Evolutionary conservation across 2,113 vertebrate species (phyloP).

Genomic region (Microcebus murinus): DNA sequence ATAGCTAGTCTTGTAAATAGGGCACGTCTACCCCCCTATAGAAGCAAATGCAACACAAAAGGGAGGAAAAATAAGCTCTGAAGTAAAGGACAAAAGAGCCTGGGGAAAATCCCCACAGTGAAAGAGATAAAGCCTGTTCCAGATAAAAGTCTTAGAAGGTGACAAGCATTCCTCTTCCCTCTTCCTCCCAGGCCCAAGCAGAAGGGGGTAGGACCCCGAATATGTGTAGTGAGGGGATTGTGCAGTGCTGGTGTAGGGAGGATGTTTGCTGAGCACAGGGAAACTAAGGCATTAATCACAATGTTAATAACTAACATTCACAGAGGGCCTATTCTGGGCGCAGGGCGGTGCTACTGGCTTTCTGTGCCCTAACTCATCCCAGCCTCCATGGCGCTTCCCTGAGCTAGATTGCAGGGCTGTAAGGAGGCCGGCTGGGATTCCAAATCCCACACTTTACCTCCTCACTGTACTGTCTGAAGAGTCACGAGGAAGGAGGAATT

Average conservation of each 20-base stretch:
- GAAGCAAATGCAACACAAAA: constrained; percentile 70
- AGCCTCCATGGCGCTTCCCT: neutral
- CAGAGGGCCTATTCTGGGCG: neutral
- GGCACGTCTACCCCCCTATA: constrained; percentile 67
- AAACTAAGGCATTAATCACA: neutral
- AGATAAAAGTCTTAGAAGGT: constrained; percentile 63
- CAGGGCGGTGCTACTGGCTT: rapidly evolving
- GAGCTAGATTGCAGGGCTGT: neutral
- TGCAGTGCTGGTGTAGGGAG: neutral
- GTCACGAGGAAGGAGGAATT: neutral
- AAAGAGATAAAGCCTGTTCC: constrained; percentile 65
- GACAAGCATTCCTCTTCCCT: neutral
- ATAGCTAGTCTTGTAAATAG: constrained; percentile 75
- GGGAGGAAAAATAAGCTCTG: constrained; percentile 61
- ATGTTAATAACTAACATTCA: neutral
- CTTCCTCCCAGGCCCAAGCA: neutral
- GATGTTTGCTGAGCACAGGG: neutral
- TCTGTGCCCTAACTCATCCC: neutral
- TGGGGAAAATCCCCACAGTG: constrained; percentile 69
- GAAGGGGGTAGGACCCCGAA: neutral
- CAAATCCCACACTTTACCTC: neutral
- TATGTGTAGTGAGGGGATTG: rapidly evolving
- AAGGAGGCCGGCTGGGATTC: neutral
- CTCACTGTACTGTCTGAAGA: neutral
- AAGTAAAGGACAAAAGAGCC: constrained; percentile 70